These are phyloP conservation scores for Neoniphon sammara DNA, from an alignment of 2,797 vertebrate species.

Conservation along the genomic window DNA sequence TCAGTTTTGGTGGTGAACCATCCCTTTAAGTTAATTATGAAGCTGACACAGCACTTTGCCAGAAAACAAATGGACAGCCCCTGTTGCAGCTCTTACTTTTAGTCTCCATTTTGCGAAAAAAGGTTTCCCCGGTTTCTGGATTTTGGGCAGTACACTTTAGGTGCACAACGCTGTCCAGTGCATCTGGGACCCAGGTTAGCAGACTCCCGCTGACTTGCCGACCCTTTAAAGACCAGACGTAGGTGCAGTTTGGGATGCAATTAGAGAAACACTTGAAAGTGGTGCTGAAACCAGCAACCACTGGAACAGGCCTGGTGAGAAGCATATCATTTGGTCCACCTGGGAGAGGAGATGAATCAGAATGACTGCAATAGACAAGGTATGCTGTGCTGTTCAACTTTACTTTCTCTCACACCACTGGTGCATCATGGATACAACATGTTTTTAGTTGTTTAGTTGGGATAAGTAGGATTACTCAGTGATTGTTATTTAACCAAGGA, in stretches of 20 bases:
- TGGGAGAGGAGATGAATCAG: conserved; percentile 8
- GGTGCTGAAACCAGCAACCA: conserved; percentile 44
- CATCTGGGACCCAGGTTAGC: conserved; percentile 58
- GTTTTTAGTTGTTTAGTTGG: background rate
- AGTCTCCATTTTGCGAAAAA: conserved; percentile 31
- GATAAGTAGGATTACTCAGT: background rate
- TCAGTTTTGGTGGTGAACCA: no score
- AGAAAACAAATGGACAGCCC: background rate
- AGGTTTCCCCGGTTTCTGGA: conserved; percentile 6
- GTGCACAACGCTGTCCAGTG: conserved; percentile 18
- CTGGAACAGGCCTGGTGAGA: background rate
- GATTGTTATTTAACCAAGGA: no score
- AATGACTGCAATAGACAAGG: background rate
- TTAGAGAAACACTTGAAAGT: conserved; percentile 53
- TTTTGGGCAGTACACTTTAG: conserved; percentile 42
- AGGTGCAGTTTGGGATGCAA: conserved; percentile 56
- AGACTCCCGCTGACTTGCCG: conserved; percentile 24
- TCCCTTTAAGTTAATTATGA: no score
- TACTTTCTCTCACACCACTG: background rate
- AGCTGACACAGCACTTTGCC: background rate
- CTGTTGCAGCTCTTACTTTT: conserved; percentile 44
- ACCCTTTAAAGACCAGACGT: conserved; percentile 56
- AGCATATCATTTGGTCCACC: conserved; percentile 35
- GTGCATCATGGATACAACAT: background rate
- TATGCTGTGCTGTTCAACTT: background rate